Evolutionary conservation across 2,888 invertebrate genomes (phyloP).

Genomic region (Melinopterus prodromus): DNA sequence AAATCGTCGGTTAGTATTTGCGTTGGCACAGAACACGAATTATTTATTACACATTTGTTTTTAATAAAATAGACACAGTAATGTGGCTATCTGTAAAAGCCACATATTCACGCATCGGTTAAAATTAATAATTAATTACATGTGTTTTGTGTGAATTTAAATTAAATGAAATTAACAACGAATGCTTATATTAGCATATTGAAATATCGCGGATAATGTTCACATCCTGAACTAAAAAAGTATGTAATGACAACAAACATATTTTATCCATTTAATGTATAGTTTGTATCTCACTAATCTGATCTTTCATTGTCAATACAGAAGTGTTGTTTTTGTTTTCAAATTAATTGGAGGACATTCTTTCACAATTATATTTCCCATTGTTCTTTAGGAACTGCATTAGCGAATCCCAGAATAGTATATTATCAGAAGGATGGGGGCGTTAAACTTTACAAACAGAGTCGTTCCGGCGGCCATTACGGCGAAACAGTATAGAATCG

Average conservation of each 20-base stretch:
- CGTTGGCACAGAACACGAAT: too few species aligned
- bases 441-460: neutral
- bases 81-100: too few species aligned
- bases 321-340: too few species aligned
- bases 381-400: neutral
- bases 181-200: neutral
- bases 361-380: neutral
- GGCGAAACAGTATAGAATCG: neutral
- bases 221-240: too few species aligned
- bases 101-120: neutral
- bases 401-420: neutral
- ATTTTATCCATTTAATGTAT: too few species aligned
- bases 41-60: too few species aligned
- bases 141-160: neutral
- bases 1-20: too few species aligned
- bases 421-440: neutral
- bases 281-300: too few species aligned
- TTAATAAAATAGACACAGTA: too few species aligned
- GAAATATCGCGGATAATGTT: neutral
- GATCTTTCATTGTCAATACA: too few species aligned
- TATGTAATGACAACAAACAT: too few species aligned
- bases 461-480: neutral
- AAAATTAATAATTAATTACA: neutral
- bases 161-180: neutral
- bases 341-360: neutral